Evolutionary conservation across 2,888 invertebrate species (phyloP).

Genomic region (Apodemia duryi): DNA sequence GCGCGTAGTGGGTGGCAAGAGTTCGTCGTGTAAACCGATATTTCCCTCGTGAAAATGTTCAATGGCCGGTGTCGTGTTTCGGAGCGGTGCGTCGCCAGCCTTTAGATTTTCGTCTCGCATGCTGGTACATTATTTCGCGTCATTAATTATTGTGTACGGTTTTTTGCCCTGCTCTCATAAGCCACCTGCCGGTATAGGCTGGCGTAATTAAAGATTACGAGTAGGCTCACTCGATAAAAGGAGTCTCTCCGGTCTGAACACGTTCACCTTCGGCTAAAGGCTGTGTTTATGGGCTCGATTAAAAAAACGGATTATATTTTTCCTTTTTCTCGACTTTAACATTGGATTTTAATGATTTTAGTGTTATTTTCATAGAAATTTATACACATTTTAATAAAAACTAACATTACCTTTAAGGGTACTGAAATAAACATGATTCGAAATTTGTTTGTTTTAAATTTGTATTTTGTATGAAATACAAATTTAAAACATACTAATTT

Average conservation of each 20-base stretch:
- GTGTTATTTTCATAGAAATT: no score
- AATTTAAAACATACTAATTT: no score
- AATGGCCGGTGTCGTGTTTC: slow-evolving; percentile 71
- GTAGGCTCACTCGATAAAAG: slow-evolving; percentile 41
- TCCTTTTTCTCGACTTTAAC: slow-evolving; percentile 8
- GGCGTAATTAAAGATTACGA: slow-evolving; percentile 64
- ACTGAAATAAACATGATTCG: no score
- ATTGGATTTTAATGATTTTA: no score
- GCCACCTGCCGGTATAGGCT: slow-evolving; percentile 67
- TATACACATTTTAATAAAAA: no score
- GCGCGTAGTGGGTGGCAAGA: slow-evolving; percentile 66
- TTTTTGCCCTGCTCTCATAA: slow-evolving; percentile 60
- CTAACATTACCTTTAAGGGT: no score
- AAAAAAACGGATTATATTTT: slow-evolving; percentile 33
- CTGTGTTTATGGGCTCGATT: slow-evolving; percentile 34
- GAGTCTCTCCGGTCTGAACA: slow-evolving; percentile 38
- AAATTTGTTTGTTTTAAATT: no score
- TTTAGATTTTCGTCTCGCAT: slow-evolving; percentile 76
- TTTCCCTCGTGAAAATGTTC: slow-evolving; percentile 74
- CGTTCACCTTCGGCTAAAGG: slow-evolving; percentile 53
- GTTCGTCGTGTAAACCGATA: slow-evolving; percentile 66
- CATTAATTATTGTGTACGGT: slow-evolving; percentile 72
- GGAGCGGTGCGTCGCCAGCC: slow-evolving; percentile 52
- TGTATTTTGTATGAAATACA: no score
- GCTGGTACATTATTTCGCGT: slow-evolving; percentile 77